These are phyloP conservation scores for Megalurothrips usitatus DNA, from an alignment of 2,888 invertebrate species.

Conservation along the genomic window DNA sequence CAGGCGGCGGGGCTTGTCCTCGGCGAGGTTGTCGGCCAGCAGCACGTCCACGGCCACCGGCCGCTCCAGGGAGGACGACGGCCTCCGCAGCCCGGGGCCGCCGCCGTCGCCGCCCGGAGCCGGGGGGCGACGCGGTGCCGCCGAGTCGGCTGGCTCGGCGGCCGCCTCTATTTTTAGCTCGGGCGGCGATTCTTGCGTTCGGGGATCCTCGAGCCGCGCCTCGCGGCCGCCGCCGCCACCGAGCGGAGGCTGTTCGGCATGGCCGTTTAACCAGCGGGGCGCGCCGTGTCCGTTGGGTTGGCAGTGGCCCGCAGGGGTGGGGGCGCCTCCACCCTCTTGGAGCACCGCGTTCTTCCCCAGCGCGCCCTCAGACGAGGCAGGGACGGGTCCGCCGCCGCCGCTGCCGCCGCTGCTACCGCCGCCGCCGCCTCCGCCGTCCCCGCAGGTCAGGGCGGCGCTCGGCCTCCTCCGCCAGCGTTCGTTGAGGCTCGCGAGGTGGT, in stretches of 20 bases:
- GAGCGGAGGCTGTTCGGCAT: not conserved
- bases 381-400: not conserved
- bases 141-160: no score
- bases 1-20: not conserved
- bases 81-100: not conserved
- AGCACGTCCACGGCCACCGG: not conserved
- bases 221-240: not conserved
- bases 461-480: conserved; percentile 34
- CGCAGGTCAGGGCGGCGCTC: conserved; percentile 18
- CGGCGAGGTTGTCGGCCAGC: not conserved
- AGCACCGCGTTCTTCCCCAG: conserved; percentile 20
- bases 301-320: conserved; percentile 13
- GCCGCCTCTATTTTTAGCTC: not conserved
- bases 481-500: conserved; percentile 31
- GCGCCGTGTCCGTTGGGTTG: conserved; percentile 14
- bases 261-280: conserved; percentile 18
- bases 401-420: not conserved
- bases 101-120: not conserved
- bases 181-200: not conserved
- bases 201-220: not conserved
- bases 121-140: no score
- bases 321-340: not conserved
- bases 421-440: not conserved
- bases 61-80: not conserved
- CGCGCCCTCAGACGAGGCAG: conserved; percentile 29